These are phyloP conservation scores for Anticlea derivata DNA, from an alignment of 2,888 invertebrate genomes.

Conservation along the genomic window DNA sequence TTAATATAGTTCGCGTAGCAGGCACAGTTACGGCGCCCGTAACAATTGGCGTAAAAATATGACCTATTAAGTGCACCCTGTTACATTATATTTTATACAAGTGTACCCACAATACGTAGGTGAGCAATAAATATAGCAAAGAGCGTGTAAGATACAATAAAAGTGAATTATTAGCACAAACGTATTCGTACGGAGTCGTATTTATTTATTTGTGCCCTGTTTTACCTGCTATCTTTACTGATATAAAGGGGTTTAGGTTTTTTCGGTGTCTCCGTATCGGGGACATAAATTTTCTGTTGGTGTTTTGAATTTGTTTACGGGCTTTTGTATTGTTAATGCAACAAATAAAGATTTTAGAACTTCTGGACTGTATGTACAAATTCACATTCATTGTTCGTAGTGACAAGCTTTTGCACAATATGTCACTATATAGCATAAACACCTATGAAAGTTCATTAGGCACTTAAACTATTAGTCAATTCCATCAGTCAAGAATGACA, in stretches of 20 bases:
- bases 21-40: constrained; percentile 41
- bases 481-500: too few relatives aligned
- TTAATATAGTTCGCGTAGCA: constrained; percentile 39
- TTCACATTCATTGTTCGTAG: not conserved
- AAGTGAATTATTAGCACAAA: constrained; percentile 80
- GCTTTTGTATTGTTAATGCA: constrained; percentile 17
- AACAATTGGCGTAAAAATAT: constrained; percentile 59
- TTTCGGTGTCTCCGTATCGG: constrained; percentile 49
- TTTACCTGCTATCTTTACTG: constrained; percentile 58
- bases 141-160: constrained; percentile 81
- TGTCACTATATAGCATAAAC: too few relatives aligned
- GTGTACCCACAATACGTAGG: constrained; percentile 70
- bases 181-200: constrained; percentile 70
- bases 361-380: not conserved
- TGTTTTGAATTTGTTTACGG: constrained; percentile 39
- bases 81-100: constrained; percentile 74
- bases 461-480: too few relatives aligned
- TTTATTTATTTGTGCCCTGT: constrained; percentile 59
- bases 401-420: too few relatives aligned
- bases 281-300: constrained; percentile 48
- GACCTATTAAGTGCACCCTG: constrained; percentile 66
- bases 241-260: constrained; percentile 56
- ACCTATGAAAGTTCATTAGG: too few relatives aligned
- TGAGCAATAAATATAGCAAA: constrained; percentile 79
- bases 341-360: constrained; percentile 9